Evolutionary conservation across 2,113 vertebrate genomes (phyloP).

Genomic region (Polypterus bichir): DNA sequence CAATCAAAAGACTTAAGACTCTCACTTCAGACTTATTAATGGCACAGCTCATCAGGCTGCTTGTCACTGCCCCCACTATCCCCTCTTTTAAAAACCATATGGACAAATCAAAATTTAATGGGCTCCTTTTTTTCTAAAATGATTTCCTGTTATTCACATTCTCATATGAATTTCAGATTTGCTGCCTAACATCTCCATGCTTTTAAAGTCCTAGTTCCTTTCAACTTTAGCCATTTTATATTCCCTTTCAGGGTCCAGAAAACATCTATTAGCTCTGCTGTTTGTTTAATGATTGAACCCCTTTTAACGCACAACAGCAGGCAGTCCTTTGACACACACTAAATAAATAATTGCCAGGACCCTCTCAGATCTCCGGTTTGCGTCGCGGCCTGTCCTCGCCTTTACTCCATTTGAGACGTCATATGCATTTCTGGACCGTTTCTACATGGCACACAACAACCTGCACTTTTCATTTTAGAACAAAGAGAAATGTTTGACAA

Average conservation of each 20-base stretch:
- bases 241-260: background rate
- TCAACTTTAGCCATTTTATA: background rate
- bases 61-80: too few relatives aligned
- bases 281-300: constrained; percentile 6
- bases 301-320: background rate
- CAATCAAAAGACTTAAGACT: too few relatives aligned
- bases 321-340: constrained; percentile 2
- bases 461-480: too few relatives aligned
- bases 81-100: background rate
- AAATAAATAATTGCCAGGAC: background rate
- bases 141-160: too few relatives aligned
- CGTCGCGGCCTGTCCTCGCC: too few relatives aligned
- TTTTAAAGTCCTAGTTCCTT: background rate
- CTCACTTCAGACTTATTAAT: too few relatives aligned
- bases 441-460: too few relatives aligned
- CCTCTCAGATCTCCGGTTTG: background rate
- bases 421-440: too few relatives aligned
- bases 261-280: background rate
- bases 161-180: too few relatives aligned
- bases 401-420: too few relatives aligned
- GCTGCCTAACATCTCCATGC: background rate
- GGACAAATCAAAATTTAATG: background rate
- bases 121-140: background rate
- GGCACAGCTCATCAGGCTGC: too few relatives aligned
- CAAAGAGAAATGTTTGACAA: too few relatives aligned